Evolutionary conservation across 2,797 vertebrate genomes (phyloP).

Genomic region (Protonibea diacanthus): DNA sequence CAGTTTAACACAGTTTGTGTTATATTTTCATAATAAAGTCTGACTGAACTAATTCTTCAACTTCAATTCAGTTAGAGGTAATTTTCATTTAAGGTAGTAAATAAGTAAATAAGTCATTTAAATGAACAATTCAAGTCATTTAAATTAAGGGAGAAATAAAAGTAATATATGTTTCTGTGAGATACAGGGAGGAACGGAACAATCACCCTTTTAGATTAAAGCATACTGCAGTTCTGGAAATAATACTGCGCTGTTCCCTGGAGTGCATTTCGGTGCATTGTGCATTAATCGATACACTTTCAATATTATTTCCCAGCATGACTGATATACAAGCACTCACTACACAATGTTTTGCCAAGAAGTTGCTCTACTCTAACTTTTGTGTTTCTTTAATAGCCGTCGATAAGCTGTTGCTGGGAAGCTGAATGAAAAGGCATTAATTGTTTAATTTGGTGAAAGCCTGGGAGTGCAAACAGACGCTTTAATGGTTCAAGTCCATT

Average conservation of each 20-base stretch:
- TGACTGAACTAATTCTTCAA: too few species aligned
- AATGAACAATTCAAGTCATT: neutral
- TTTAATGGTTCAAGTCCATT: neutral
- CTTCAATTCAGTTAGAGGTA: too few species aligned
- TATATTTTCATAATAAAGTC: too few species aligned
- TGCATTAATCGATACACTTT: neutral
- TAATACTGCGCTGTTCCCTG: neutral
- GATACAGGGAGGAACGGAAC: neutral
- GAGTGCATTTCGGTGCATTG: neutral
- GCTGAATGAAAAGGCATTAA: slow-evolving; percentile 24
- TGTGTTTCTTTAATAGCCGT: slow-evolving; percentile 6
- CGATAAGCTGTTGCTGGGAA: neutral
- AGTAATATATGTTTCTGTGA: neutral
- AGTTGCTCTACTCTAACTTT: neutral
- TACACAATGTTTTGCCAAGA: neutral
- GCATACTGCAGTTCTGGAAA: neutral
- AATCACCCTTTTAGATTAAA: neutral
- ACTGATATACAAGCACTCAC: neutral
- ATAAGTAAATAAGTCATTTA: neutral
- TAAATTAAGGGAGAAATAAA: neutral
- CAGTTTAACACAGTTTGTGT: too few species aligned
- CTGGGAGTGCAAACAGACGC: neutral
- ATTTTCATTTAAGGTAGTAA: neutral
- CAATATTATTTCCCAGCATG: slow-evolving; percentile 10
- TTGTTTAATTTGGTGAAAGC: neutral